These are phyloP conservation scores for Stratiomys singularior DNA, from an alignment of 2,888 invertebrate species.

Conservation along the genomic window DNA sequence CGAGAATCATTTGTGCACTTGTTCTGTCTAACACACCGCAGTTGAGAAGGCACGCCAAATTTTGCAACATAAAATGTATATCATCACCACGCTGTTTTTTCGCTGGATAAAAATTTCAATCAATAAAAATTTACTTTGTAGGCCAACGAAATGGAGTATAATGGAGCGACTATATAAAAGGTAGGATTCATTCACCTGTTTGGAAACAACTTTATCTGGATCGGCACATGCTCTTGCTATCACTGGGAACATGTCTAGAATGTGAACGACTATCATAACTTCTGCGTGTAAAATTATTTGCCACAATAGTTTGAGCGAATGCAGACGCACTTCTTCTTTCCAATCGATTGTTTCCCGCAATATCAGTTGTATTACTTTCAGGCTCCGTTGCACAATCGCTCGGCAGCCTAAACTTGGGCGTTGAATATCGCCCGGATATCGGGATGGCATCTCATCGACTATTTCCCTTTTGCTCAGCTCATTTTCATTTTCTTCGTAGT, in stretches of 20 bases:
- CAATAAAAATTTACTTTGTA: too few relatives aligned
- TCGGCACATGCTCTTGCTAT: conserved; percentile 61
- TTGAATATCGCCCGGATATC: conserved; percentile 77
- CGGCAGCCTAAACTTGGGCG: conserved; percentile 92
- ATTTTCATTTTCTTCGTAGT: conserved; percentile 85
- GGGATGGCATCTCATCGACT: conserved; percentile 71
- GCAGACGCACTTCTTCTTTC: conserved; percentile 65
- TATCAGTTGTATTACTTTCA: conserved; percentile 60
- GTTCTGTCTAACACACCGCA: too few relatives aligned
- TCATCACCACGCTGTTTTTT: too few relatives aligned
- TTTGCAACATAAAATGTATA: too few relatives aligned
- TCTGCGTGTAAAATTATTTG: conserved; percentile 64
- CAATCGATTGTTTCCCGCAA: conserved; percentile 62
- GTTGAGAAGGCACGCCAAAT: too few relatives aligned
- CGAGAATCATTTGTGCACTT: too few relatives aligned
- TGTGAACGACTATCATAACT: conserved; percentile 61
- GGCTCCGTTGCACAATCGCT: conserved; percentile 77
- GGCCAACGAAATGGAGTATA: too few relatives aligned
- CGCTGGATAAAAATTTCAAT: too few relatives aligned
- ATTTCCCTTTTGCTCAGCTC: conserved; percentile 89
- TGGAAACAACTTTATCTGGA: conserved; percentile 56
- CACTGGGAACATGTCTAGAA: conserved; percentile 62
- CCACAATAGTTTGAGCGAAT: conserved; percentile 62
- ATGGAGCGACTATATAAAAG: too few relatives aligned
- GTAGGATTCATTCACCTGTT: conserved; percentile 56